A percentile compares a stretch with the other conserved stretches of the same genome.
Evolutionary conservation across 2,113 vertebrate genomes (phyloP).

Genomic region (Petrocephalus microphthalmus): DNA sequence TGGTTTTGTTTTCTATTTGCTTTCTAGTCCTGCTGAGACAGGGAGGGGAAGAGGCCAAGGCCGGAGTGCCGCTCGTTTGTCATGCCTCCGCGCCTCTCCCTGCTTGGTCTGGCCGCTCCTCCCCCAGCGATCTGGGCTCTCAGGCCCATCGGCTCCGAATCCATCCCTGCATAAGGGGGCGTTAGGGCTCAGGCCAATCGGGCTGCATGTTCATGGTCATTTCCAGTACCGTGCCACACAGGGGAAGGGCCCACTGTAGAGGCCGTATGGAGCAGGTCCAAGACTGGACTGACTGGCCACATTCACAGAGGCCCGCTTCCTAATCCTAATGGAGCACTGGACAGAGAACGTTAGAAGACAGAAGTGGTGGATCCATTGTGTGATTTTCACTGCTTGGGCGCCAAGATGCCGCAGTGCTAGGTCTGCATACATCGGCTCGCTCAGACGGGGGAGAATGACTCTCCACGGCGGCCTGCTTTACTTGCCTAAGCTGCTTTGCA

Average conservation of each 20-base stretch:
- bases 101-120: background rate
- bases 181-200: background rate
- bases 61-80: background rate
- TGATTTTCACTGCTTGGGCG: background rate
- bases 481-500: background rate
- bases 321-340: background rate
- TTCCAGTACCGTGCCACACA: background rate
- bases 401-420: background rate
- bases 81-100: background rate
- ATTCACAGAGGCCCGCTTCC: background rate
- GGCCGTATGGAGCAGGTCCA: background rate
- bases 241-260: background rate
- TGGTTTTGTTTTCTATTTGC: background rate
- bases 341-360: background rate
- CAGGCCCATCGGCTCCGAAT: background rate
- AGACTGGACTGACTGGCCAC: background rate
- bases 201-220: background rate
- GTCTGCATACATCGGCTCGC: background rate
- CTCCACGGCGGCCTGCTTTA: background rate
- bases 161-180: background rate
- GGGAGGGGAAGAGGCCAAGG: background rate
- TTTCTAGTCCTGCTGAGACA: background rate
- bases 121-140: background rate
- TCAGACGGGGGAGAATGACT: background rate
- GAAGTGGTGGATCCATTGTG: background rate